Evolutionary conservation across 1,140 invertebrate species (phyloP).

Genomic region (Tetraneura akinire): DNA sequence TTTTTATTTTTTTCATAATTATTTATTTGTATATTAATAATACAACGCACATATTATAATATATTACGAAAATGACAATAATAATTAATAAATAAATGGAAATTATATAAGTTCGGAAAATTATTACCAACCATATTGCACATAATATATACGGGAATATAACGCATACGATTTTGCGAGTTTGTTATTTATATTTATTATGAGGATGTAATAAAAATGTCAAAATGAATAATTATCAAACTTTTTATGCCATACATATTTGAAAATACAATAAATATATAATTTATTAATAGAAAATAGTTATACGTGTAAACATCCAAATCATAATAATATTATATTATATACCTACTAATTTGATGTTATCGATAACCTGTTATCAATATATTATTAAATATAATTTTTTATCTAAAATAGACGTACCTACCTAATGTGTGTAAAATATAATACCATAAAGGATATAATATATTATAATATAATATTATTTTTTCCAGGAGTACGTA

Average conservation of each 20-base stretch:
- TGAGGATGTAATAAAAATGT: slow-evolving; percentile 33
- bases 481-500: slow-evolving; percentile 48
- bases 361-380: no score
- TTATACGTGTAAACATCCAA: no score
- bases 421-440: no score
- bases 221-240: slow-evolving; percentile 31
- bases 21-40: not conserved
- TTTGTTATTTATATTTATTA: no score
- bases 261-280: no score
- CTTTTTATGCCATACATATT: not conserved
- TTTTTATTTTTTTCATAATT: not conserved
- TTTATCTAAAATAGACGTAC: no score
- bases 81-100: not conserved
- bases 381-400: no score
- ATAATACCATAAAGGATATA: slow-evolving; percentile 36
- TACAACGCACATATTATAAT: not conserved
- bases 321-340: no score
- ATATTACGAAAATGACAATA: not conserved
- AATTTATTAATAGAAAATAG: no score
- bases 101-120: slow-evolving; percentile 15
- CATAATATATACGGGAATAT: not conserved
- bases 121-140: not conserved
- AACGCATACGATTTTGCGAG: no score
- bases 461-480: no score
- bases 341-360: no score